phyloP scores from a whole-genome alignment of 2,113 vertebrate species.

The Danionella cerebrum region DNA sequence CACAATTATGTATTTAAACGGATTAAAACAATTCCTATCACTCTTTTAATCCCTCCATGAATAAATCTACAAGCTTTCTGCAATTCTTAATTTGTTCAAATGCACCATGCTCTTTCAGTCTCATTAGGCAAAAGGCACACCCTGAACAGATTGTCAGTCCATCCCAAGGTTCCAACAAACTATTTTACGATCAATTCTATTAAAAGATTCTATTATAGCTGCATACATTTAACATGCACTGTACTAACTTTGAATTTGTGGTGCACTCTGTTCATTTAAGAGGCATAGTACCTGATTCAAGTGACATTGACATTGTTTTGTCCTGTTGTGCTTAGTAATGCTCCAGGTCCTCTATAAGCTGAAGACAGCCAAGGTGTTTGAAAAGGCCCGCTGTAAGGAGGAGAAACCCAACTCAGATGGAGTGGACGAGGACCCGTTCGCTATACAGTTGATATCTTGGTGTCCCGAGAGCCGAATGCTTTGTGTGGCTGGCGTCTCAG shows the following conservation, averaged over 20 bases:
- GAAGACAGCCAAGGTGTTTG: constrained; percentile 98
- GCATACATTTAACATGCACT: no score
- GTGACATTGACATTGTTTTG: neutral
- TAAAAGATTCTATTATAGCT: no score
- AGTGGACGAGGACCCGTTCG: constrained; percentile 95
- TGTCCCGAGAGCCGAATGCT: constrained; percentile 95
- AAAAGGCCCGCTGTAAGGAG: constrained; percentile 88
- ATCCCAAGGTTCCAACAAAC: no score
- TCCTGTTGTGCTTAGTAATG: constrained; percentile 71
- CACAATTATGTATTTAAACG: neutral
- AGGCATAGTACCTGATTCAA: no score
- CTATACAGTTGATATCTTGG: constrained; percentile 95
- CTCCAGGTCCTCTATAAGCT: constrained; percentile 97
- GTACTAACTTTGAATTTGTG: no score
- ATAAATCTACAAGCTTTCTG: neutral
- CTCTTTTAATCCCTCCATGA: neutral
- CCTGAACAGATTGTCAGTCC: no score
- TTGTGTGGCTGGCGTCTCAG: constrained; percentile 91
- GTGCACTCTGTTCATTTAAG: no score
- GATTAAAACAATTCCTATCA: neutral
- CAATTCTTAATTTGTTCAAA: neutral
- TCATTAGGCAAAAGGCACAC: no score
- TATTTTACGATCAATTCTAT: no score
- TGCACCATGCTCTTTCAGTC: neutral
- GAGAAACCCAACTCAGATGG: constrained; percentile 84